Evolutionary conservation across 2,888 invertebrate species (phyloP).

Genomic region (Lithophane semibrunnea): DNA sequence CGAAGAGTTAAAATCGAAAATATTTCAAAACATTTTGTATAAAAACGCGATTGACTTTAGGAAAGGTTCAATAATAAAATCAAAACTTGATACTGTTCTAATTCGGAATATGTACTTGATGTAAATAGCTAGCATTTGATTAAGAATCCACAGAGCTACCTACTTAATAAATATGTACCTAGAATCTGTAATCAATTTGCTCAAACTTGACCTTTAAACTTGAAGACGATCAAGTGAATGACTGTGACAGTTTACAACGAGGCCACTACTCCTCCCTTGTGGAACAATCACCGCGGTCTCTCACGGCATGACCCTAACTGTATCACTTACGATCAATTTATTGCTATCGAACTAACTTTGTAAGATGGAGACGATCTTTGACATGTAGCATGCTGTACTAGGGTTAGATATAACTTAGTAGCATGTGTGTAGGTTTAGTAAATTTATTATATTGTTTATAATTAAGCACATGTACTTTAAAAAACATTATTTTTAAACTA

Average conservation of each 20-base stretch:
- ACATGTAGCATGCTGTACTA: conserved; percentile 1
- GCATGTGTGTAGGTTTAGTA: too few species aligned
- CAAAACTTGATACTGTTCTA: not conserved
- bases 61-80: not conserved
- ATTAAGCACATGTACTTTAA: too few species aligned
- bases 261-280: conserved; percentile 63
- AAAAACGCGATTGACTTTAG: not conserved
- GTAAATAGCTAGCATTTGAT: not conserved
- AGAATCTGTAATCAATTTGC: not conserved
- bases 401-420: not conserved
- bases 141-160: not conserved
- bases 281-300: conserved; percentile 65
- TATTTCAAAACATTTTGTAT: not conserved
- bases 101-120: not conserved
- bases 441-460: too few species aligned
- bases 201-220: conserved; percentile 32
- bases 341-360: conserved; percentile 44
- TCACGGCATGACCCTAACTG: conserved; percentile 70
- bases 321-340: conserved; percentile 68
- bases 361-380: conserved; percentile 15
- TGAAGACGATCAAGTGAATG: conserved; percentile 33
- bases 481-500: not conserved
- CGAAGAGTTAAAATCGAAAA: not conserved
- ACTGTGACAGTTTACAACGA: conserved; percentile 60
- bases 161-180: not conserved